Evolutionary conservation across 1,140 invertebrate genomes (phyloP).

Genomic region (Caenorhabditis briggsae): DNA sequence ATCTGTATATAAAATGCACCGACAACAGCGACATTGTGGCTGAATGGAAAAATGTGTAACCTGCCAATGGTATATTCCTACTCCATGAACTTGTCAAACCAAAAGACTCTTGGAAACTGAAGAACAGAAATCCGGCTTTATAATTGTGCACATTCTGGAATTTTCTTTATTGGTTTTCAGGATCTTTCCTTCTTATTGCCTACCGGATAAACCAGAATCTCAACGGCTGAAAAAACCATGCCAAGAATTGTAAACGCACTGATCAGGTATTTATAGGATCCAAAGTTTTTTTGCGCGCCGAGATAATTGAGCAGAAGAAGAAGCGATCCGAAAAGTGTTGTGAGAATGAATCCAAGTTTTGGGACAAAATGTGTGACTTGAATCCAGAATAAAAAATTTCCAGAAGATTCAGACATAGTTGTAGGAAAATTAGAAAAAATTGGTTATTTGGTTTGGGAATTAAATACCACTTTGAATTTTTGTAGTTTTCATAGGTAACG

Average conservation of each 20-base stretch:
- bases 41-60: conserved; percentile 27
- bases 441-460: too few species aligned
- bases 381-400: not conserved
- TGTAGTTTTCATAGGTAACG: too few species aligned
- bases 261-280: conserved; percentile 18
- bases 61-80: not conserved
- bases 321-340: not conserved
- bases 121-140: not conserved
- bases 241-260: conserved; percentile 7
- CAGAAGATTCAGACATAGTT: not conserved
- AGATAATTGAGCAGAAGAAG: not conserved
- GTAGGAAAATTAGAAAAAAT: too few species aligned
- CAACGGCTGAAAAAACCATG: not conserved
- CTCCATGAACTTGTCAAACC: not conserved
- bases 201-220: conserved; percentile 21
- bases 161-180: too few species aligned
- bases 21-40: conserved; percentile 19
- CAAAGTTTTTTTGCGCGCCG: not conserved
- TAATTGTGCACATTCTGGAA: conserved; percentile 16
- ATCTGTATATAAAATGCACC: conserved; percentile 26
- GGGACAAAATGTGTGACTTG: conserved; percentile 1
- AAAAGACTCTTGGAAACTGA: conserved; percentile 27
- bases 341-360: not conserved
- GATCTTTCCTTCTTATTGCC: too few species aligned
- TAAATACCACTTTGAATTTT: too few species aligned